These are phyloP conservation scores for Brachycybe producta DNA, from an alignment of 2,888 invertebrate species.

Conservation along the genomic window DNA sequence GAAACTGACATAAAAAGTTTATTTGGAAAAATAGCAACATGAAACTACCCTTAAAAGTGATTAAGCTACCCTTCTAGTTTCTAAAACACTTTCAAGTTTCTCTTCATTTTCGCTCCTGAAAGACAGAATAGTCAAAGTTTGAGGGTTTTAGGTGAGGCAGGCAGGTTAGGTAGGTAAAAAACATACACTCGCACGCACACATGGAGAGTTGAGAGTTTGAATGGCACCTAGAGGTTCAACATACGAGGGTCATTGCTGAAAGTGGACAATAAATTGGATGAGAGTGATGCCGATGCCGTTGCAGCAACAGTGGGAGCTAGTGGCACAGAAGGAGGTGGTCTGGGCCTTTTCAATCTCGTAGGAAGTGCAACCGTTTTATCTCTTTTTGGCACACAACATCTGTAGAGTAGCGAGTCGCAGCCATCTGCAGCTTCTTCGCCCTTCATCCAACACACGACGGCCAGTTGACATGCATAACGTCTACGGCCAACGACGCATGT, in stretches of 20 bases:
- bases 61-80: no score
- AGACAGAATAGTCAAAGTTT: no score
- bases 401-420: slow-evolving; percentile 17
- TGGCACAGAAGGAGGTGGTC: neutral
- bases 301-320: neutral
- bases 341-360: neutral
- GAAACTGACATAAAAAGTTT: no score
- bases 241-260: slow-evolving; percentile 18
- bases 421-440: slow-evolving; percentile 17
- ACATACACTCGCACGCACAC: no score
- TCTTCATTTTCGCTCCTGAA: no score
- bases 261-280: slow-evolving; percentile 12
- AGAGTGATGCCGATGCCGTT: slow-evolving; percentile 5
- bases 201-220: no score
- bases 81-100: no score
- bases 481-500: slow-evolving; percentile 14
- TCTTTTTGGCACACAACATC: slow-evolving; percentile 17
- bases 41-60: no score
- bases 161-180: no score
- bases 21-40: no score
- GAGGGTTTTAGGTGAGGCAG: no score
- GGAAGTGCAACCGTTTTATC: neutral
- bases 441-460: slow-evolving; percentile 15
- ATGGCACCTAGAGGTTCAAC: no score
- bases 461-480: slow-evolving; percentile 14